Evolutionary conservation across 2,797 vertebrate genomes (phyloP).

Genomic region (Sciurus vulgaris): DNA sequence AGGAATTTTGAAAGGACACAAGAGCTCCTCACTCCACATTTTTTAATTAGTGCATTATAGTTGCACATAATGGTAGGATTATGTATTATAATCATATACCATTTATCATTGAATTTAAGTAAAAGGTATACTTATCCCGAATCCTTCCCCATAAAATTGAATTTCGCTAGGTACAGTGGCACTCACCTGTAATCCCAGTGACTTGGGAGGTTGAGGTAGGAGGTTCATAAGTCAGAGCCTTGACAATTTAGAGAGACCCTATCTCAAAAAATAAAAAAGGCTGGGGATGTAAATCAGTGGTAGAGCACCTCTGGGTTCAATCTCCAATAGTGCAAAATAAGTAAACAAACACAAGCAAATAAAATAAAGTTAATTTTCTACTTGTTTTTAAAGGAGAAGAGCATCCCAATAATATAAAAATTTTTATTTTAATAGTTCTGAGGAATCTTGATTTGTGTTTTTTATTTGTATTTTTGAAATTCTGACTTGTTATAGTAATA

Average conservation of each 20-base stretch:
- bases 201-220: too few species aligned
- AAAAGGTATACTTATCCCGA: constrained; percentile 37
- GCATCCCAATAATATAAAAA: constrained; percentile 3
- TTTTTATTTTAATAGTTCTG: constrained; percentile 49
- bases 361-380: background rate
- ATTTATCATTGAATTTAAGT: constrained; percentile 57
- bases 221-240: too few species aligned
- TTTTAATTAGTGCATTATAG: too few species aligned
- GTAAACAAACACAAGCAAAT: too few species aligned
- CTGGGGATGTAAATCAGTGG: too few species aligned
- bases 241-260: too few species aligned
- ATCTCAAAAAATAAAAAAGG: too few species aligned
- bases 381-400: constrained; percentile 54
- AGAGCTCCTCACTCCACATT: background rate
- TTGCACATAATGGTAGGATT: too few species aligned
- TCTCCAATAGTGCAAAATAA: too few species aligned
- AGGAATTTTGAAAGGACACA: constrained; percentile 40
- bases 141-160: constrained; percentile 8
- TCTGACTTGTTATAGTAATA: background rate
- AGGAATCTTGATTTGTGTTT: background rate
- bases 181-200: too few species aligned
- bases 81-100: background rate
- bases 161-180: background rate
- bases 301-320: too few species aligned
- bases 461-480: constrained; percentile 26